A percentile compares a stretch with the other conserved stretches of the same genome.
phyloP scores from a whole-genome alignment of 2,888 invertebrate genomes.

The Drosophila mayaguana region DNA sequence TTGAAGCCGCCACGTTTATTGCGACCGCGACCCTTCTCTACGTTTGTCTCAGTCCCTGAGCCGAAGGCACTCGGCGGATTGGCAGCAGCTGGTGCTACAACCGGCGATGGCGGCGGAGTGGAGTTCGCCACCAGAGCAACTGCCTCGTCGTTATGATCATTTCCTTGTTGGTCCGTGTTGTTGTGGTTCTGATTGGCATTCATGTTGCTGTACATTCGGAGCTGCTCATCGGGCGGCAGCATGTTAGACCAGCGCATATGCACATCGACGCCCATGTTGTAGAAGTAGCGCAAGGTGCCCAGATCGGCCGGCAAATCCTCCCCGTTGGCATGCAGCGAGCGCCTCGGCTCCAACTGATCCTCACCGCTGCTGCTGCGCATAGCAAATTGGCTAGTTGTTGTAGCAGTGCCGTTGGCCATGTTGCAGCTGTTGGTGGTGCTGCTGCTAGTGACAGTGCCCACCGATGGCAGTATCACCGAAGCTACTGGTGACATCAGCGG shows the following conservation, averaged over 20 bases:
- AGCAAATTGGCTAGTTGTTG: not conserved
- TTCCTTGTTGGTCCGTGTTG: constrained; percentile 52
- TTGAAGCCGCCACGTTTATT: constrained; percentile 18
- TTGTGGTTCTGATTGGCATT: constrained; percentile 15
- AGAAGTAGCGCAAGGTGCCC: constrained; percentile 88
- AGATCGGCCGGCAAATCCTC: constrained; percentile 86
- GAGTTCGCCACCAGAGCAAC: constrained; percentile 3
- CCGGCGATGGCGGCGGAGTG: constrained; percentile 46
- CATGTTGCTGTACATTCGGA: not conserved
- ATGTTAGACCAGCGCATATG: constrained; percentile 39
- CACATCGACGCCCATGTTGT: constrained; percentile 88
- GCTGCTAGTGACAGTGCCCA: not conserved
- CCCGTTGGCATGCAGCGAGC: constrained; percentile 72
- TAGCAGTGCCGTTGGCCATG: not conserved
- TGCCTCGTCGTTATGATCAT: constrained; percentile 12
- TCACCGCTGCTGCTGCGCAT: not conserved
- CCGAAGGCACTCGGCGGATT: not conserved
- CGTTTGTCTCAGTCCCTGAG: not conserved
- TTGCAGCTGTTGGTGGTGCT: constrained; percentile 6
- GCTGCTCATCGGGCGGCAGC: constrained; percentile 18
- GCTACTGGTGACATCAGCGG: constrained; percentile 6
- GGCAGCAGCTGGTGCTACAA: not conserved
- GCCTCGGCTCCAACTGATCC: constrained; percentile 61
- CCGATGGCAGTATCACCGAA: constrained; percentile 13
- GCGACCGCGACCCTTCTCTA: constrained; percentile 13